Evolutionary conservation across 2,888 invertebrate species (phyloP), one percentile per base, ranked within the genome.

Genomic region (Monochamus alternatus): DNA sequence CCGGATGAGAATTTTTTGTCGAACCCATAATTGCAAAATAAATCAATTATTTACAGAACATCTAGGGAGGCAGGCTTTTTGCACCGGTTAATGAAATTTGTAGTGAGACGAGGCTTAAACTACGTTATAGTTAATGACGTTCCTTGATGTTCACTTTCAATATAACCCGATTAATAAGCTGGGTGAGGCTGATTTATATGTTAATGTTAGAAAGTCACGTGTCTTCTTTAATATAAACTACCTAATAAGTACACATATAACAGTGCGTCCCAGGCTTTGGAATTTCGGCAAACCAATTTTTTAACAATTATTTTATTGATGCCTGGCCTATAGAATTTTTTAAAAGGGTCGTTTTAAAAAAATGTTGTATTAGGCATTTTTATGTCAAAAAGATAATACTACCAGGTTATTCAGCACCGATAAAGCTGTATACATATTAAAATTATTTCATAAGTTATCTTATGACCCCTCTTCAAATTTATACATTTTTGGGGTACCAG

Each of bases 1-100:
- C 51, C 10, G 12, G 51, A n/a, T 38, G 38, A 7, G 38, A 7
- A 5, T 38, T 38, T 38, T 7, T 38, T 38, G 7, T 38, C 2
- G 38, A 7, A 7, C 38, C 52, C 22, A 3, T 60, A 60, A 60
- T 60, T 60, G 9, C 60, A 32, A 60, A 32, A 60, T 60, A 60
- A 60, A 30, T 31, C 38, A 60, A 60, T 38, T 60, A 60, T 38
- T 32, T 14, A 58, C n/a, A 30, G 38, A 8, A 30, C 31, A 60
- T 31, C 60, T 60, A 1, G n/a, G 3, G 31, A n/a, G 7, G 32
- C 14, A 60, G 9, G n/a, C 22, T 14, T 60, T 31, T 38, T 60
- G 3, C 22, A 3, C 8, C 12, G n/a, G 10, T 10, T 60, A 43
- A 44, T 14, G n/a, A 12, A 31, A 14, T 22, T 43, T 64, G 64